Evolutionary conservation across 2,888 invertebrate species (phyloP).

Genomic region (Hemithea aestivaria): DNA sequence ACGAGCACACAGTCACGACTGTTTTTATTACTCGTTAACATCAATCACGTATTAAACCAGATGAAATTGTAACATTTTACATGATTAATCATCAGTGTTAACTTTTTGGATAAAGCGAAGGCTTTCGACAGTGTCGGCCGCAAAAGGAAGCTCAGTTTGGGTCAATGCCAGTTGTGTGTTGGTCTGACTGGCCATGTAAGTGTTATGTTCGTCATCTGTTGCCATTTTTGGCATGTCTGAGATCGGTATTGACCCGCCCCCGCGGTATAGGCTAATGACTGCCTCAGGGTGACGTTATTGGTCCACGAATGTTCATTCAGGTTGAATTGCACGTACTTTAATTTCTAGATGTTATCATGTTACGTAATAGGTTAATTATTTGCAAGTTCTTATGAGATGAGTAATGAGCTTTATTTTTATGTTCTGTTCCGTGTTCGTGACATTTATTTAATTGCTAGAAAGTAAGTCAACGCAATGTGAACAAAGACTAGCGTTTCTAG

Average conservation of each 20-base stretch:
- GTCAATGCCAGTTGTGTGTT: conserved; percentile 60
- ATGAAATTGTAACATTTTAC: conserved; percentile 8
- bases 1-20: conserved; percentile 1
- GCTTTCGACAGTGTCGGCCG: conserved; percentile 58
- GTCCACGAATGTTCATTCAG: conserved; percentile 41
- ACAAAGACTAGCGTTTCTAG: too few species aligned
- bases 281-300: conserved; percentile 56
- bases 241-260: conserved; percentile 51
- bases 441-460: too few species aligned
- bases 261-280: conserved; percentile 46
- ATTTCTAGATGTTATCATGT: too few species aligned
- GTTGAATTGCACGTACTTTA: conserved; percentile 5
- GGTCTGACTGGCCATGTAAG: conserved; percentile 32
- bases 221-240: conserved; percentile 60
- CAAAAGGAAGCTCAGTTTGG: conserved; percentile 51
- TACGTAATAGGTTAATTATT: too few species aligned
- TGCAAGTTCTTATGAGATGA: too few species aligned
- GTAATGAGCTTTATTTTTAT: too few species aligned
- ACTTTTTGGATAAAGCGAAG: conserved; percentile 31
- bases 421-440: too few species aligned
- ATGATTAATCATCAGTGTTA: conserved; percentile 11
- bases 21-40: conserved; percentile 15
- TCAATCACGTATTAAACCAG: conserved; percentile 17
- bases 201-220: conserved; percentile 51
- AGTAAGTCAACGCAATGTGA: too few species aligned